Evolutionary conservation across 2,888 invertebrate species (phyloP).

Genomic region (Polyommatus iphigenia): DNA sequence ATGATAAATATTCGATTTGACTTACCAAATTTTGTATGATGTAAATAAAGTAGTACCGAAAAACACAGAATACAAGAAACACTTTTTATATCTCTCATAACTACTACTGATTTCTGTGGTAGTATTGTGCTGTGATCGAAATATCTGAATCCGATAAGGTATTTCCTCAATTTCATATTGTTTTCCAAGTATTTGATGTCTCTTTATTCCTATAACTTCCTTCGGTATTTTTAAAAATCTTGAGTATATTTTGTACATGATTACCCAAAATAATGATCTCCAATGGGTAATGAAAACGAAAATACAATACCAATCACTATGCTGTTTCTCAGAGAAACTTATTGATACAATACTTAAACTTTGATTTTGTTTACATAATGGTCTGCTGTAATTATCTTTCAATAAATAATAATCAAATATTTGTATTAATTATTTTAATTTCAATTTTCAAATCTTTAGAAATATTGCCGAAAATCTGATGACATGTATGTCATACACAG

Average conservation of each 20-base stretch:
- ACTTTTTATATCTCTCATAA: conserved; percentile 43
- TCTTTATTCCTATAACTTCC: conserved; percentile 49
- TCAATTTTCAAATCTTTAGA: neutral
- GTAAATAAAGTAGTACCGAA: conserved; percentile 59
- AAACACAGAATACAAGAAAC: conserved; percentile 58
- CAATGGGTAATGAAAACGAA: neutral
- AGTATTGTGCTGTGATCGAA: neutral
- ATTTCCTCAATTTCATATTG: conserved; percentile 42
- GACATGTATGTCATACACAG: too few species aligned
- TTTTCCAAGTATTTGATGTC: conserved; percentile 45
- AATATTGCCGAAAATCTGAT: neutral
- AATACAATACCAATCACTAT: conserved; percentile 2
- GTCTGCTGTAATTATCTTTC: neutral
- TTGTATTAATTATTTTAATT: neutral
- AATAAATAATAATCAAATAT: neutral
- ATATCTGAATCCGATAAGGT: neutral
- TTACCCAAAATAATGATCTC: neutral
- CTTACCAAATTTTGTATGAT: conserved; percentile 66
- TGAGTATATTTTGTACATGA: conserved; percentile 54
- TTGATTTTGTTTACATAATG: neutral
- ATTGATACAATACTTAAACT: neutral
- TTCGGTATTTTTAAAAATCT: conserved; percentile 53
- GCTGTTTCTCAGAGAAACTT: neutral
- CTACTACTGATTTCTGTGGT: neutral
- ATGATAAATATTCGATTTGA: neutral